phyloP scores from a whole-genome alignment of 2,888 invertebrate genomes.

The Dynastes grantii region DNA sequence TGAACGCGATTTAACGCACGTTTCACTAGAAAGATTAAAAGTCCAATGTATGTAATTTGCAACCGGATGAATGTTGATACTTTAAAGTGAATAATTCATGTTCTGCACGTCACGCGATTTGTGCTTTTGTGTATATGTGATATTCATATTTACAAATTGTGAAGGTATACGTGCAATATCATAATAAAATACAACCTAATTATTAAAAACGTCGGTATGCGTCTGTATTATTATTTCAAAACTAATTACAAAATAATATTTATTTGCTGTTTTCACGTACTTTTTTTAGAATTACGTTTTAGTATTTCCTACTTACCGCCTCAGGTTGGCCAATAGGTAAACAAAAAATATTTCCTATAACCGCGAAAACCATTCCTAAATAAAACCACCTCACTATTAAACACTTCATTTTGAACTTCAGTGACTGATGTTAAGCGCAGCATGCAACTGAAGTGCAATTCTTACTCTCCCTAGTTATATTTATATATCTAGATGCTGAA shows the following conservation, averaged over 20 bases:
- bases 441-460: constrained; percentile 44
- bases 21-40: constrained; percentile 43
- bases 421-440: constrained; percentile 5
- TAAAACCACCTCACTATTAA: constrained; percentile 40
- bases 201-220: background rate
- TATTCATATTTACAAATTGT: too few relatives aligned
- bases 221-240: background rate
- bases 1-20: background rate
- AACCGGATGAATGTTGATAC: constrained; percentile 35
- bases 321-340: constrained; percentile 58
- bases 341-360: constrained; percentile 43
- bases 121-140: background rate
- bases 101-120: constrained; percentile 5
- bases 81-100: constrained; percentile 46
- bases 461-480: constrained; percentile 41
- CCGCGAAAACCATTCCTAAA: constrained; percentile 36
- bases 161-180: too few relatives aligned
- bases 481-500: constrained; percentile 43
- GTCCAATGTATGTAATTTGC: constrained; percentile 43
- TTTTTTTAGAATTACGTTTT: background rate
- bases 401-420: constrained; percentile 32
- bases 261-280: background rate
- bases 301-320: constrained; percentile 54
- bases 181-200: background rate
- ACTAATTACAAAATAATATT: background rate